Evolutionary conservation across 2,888 invertebrate species (phyloP).

Genomic region (Gymnoscelis rufifasciata): DNA sequence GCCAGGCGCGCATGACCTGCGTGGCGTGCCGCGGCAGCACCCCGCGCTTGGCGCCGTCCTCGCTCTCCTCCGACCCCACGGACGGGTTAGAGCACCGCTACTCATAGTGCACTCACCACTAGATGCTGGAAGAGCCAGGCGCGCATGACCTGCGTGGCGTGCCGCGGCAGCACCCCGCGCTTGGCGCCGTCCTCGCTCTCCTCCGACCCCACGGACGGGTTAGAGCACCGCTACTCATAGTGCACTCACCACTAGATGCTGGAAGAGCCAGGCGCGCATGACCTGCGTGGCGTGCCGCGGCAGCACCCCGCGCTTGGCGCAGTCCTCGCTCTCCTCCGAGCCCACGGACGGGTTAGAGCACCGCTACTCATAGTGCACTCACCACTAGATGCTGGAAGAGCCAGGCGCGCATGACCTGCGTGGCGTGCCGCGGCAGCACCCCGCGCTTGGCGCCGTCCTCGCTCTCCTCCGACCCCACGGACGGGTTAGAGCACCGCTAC

Average conservation of each 20-base stretch:
- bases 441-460: slow-evolving; percentile 90
- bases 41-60: too few relatives aligned
- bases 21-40: too few relatives aligned
- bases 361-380: background rate
- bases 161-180: slow-evolving; percentile 95
- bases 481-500: too few relatives aligned
- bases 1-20: too few relatives aligned
- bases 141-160: slow-evolving; percentile 90
- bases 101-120: slow-evolving; percentile 15
- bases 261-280: slow-evolving; percentile 51
- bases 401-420: slow-evolving; percentile 74
- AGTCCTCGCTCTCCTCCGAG: too few relatives aligned
- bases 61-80: too few relatives aligned
- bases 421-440: slow-evolving; percentile 83
- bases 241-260: slow-evolving; percentile 8
- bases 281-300: slow-evolving; percentile 96
- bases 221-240: too few relatives aligned
- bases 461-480: too few relatives aligned
- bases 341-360: too few relatives aligned
- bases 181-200: too few relatives aligned
- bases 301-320: slow-evolving; percentile 93
- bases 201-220: too few relatives aligned
- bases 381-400: slow-evolving; percentile 43
- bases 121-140: slow-evolving; percentile 18
- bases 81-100: too few relatives aligned